Percentiles rank a stretch among this genome's conserved stretches.
Conservation (phyloP, 2,113 vertebrate genomes). For the Saguinus imperator region DNA sequence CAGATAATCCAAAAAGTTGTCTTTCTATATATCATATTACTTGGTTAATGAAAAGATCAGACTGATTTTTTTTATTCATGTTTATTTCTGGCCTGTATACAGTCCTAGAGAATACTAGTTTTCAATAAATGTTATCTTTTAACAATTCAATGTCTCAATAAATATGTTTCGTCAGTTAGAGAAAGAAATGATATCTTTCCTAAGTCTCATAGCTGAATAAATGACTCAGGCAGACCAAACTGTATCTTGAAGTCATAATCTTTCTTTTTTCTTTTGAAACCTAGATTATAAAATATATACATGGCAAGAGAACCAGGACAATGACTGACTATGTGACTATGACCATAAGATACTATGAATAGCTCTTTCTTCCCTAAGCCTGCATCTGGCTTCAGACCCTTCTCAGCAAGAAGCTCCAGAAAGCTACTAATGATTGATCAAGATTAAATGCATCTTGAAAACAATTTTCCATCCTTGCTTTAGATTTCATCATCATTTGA, state of each 20-base stretch:
- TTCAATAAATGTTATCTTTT: background rate
- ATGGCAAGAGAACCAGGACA: background rate
- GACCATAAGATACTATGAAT: background rate
- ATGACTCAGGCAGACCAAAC: background rate
- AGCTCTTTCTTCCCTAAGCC: background rate
- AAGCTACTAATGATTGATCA: background rate
- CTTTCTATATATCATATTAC: background rate
- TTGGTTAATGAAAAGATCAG: background rate
- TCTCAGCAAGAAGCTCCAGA: background rate
- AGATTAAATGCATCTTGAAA: background rate
- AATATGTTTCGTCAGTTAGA: background rate
- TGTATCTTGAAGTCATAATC: background rate
- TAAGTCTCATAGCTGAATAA: background rate
- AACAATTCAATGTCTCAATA: background rate
- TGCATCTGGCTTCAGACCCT: background rate
- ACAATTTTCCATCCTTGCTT: background rate
- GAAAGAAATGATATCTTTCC: background rate
- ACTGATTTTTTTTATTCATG: background rate
- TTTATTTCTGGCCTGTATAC: background rate
- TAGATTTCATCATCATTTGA: background rate
- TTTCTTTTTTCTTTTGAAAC: background rate
- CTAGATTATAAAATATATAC: background rate
- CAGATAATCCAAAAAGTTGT: background rate
- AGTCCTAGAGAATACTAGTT: background rate
- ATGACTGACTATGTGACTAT: background rate